Evolutionary conservation across 2,888 invertebrate species (phyloP), one percentile per base, ranked within the genome.

Genomic region (Rambutsinella grinnellia): DNA sequence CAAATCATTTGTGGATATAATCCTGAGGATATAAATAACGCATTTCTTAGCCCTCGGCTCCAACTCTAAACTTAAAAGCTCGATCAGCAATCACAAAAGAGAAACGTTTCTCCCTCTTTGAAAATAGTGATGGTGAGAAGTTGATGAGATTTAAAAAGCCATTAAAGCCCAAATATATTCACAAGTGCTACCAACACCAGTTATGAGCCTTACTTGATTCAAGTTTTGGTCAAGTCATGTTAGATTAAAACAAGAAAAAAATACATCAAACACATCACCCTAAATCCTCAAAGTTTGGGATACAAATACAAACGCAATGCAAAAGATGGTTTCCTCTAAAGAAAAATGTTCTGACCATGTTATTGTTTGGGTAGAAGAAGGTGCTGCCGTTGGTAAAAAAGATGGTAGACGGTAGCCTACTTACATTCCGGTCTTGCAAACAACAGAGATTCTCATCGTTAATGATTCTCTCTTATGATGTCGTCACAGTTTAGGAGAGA

Each of bases 401-500:
- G n/a, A n/a, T n/a, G n/a, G 53, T 76, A 5, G 6, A 36, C 36
- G 36, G 53, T 76, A 76, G 65, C 76, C 76, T 76, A 76, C 76
- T 76, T 76, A 76, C 15, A 76, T 76, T 76, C 76, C 76, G 76
- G 76, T 76, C 76, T 76, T 69, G 47, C n/a, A 71, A 36, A 36
- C 10, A 57, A 46, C 36, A 70, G 54, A 46, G 44, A 61, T 27
- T 61, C 17, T 47, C 26, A 24, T 53, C n/a, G n/a, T n/a, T n/a
- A n/a, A n/a, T n/a, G 27, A 51, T 36, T 36, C 49, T 53, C n/a
- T 61, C 46, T 44, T 8, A 19, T 17, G 28, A 57, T 28, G 24
- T 51, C 46, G 49, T 58, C 58, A 51, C 51, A 51, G 21, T 51
- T 51, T 15, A 10, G 19, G 21, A 2, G 2, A 17, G 17, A 56